phyloP scores from a whole-genome alignment of 2,888 invertebrate species.

The Leptinotarsa tumamoca region DNA sequence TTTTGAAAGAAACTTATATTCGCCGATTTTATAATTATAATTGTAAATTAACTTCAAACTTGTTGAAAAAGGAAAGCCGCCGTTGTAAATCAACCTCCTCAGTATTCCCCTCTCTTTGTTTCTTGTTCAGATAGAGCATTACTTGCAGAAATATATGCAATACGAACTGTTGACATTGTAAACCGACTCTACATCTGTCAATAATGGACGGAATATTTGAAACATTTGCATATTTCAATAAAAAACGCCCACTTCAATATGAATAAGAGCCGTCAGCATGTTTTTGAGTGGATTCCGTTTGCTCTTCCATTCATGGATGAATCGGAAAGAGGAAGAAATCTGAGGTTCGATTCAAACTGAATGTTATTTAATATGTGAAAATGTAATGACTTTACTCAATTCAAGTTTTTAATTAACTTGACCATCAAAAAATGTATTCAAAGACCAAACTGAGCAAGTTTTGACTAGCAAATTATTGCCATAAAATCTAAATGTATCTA shows the following conservation, averaged over 20 bases:
- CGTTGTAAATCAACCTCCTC: too few relatives aligned
- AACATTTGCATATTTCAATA: slow-evolving; percentile 66
- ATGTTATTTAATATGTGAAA: slow-evolving; percentile 19
- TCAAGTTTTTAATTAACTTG: background rate
- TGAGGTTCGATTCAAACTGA: slow-evolving; percentile 11
- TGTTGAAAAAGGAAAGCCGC: too few relatives aligned
- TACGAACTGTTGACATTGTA: slow-evolving; percentile 7
- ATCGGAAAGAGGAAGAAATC: slow-evolving; percentile 29
- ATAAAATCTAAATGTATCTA: too few relatives aligned
- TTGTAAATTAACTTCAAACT: too few relatives aligned
- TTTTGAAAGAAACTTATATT: too few relatives aligned
- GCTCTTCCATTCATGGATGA: slow-evolving; percentile 47
- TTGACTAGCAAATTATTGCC: too few relatives aligned
- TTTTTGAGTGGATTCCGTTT: slow-evolving; percentile 63
- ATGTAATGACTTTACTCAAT: background rate
- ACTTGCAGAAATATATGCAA: background rate
- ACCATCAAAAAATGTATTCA: too few relatives aligned
- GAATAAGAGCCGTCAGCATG: slow-evolving; percentile 60
- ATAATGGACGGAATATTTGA: slow-evolving; percentile 60
- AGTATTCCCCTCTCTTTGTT: too few relatives aligned
- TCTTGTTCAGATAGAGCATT: slow-evolving; percentile 1
- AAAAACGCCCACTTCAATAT: slow-evolving; percentile 61
- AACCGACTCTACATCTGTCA: slow-evolving; percentile 52
- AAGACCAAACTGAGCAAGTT: too few relatives aligned
- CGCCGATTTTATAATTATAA: too few relatives aligned